Evolutionary conservation across 1,140 invertebrate genomes (phyloP).

Genomic region (Drosophila virilis): DNA sequence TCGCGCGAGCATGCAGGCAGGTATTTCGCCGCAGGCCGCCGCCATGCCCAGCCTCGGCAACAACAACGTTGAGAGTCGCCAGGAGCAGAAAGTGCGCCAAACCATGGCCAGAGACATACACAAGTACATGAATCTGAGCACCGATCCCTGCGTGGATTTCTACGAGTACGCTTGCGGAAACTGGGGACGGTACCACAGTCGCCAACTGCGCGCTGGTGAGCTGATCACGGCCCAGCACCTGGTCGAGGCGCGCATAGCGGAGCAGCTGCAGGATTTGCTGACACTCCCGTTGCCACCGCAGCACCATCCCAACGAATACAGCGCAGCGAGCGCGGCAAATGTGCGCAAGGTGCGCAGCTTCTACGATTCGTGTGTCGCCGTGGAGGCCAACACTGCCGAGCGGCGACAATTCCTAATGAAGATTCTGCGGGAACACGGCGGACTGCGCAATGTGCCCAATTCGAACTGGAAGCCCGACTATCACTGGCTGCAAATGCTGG

Average conservation of each 20-base stretch:
- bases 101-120: slow-evolving; percentile 86
- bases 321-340: slow-evolving; percentile 25
- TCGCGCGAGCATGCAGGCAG: slow-evolving; percentile 19
- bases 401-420: slow-evolving; percentile 54
- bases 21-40: background rate
- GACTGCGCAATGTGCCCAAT: slow-evolving; percentile 52
- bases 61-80: slow-evolving; percentile 34
- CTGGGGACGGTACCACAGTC: slow-evolving; percentile 86
- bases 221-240: slow-evolving; percentile 54
- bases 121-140: slow-evolving; percentile 90
- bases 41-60: background rate
- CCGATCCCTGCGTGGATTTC: slow-evolving; percentile 95
- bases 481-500: slow-evolving; percentile 62
- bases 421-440: slow-evolving; percentile 58
- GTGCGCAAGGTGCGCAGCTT: slow-evolving; percentile 90
- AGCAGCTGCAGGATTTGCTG: slow-evolving; percentile 54
- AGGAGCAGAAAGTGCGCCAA: slow-evolving; percentile 48
- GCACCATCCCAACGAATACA: slow-evolving; percentile 45
- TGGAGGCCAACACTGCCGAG: slow-evolving; percentile 37
- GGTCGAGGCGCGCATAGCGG: slow-evolving; percentile 43
- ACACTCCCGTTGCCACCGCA: slow-evolving; percentile 37
- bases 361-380: slow-evolving; percentile 92
- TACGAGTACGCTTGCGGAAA: slow-evolving; percentile 86
- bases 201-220: slow-evolving; percentile 38
- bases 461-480: slow-evolving; percentile 57